Evolutionary conservation across 2,797 vertebrate genomes (phyloP), one percentile per base, ranked within the genome.

Genomic region (Gastrophryne carolinensis): DNA sequence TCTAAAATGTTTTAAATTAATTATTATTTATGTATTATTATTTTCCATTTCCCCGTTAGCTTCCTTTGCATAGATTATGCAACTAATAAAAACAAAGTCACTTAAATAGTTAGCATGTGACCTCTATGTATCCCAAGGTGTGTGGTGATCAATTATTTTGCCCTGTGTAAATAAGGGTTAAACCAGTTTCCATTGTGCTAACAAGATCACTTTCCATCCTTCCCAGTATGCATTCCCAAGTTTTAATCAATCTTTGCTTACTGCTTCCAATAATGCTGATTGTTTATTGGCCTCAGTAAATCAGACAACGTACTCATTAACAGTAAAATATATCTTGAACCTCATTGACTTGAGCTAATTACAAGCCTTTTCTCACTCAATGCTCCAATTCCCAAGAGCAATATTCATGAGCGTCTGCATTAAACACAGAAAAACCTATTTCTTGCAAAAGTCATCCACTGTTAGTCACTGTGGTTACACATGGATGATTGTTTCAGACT

Each of bases 311-410:
- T 32, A 57, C 24, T 84, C 79, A 84, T 81, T 80, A 83, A 87
- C 68, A 84, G 84, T 86, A 70, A 72, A 85, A 80, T 70, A 84
- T 62, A 82, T 70, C 68, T 80, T 68, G 64, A 83, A 79, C 78
- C 64, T 81, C 49, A 83, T 83, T 87, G 71, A 66, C 72, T 84
- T 75, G 44, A 86, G 47, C 81, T 87, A 86, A 87, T 87, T 85
- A 80, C 75, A 57, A 81, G 81, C 70, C 66, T 76, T 77, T 50
- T 67, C 79, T 62, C 54, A 39, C 63, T 81, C 79, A 78, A n/a
- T 64, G 82, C 83, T 81, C 75, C 71, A 70, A 37, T 47, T 29
- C 26, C 27, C 24, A 63, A 41, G 23, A 44, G 1, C 9, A 35
- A 10, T 21, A 11, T 52, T 21, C 17, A 21, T 27, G 3, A 27